Base-by-base conservation (phyloP, 2,113 vertebrate species). In the Nycticryphes semicollaris region DNA sequence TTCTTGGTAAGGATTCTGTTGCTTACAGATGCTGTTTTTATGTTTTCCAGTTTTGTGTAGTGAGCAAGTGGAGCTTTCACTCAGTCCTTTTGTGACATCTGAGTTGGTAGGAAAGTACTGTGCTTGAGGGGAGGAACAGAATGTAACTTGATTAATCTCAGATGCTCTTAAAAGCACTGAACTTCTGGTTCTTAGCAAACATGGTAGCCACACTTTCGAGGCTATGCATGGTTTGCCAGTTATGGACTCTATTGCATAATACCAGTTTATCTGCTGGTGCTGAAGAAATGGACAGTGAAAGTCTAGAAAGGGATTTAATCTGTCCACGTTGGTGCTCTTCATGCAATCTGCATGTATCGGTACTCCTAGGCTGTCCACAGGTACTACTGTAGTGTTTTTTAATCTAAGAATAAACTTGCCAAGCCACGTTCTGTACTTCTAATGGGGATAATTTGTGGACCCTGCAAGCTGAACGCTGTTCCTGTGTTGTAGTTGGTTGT, bases 1-100 rank as follows among this genome's bases (percentile, higher is more conserved):
- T 99, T 99, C 94, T 45, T 97, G 97, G 99, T 99, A 98, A 97
- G 93, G 41, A 35, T 54, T 91, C n/a, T 85, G 9, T 57, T 78
- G 47, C 35, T 84, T 53, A 17, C 39, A 50, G n/a, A 25, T 2
- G 1, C 3, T 62, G 11, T 13, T 82, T 23, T 67, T 75, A 41
- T 18, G 4, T 75, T 75, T 74, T 57, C 70, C 41, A 24, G n/a
- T 89, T 14, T 66, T 87, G 33, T 19, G 28, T 87, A 35, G 39
- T 79, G 14, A 59, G 60, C 19, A 51, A 50, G 19, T 30, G 23
- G 17, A 90, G 22, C 31, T 95, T 83, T 95, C 54, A n/a, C 41
- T 91, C 3, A 1, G 21, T 79, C 6, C 8, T 51, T 11, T 64
- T 51, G 70, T 0, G 17, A 70, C 50, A n/a, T 47, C 12, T 16